phyloP scores from a whole-genome alignment of 2,888 invertebrate genomes.

The Drepanosiphum platanoidis region DNA sequence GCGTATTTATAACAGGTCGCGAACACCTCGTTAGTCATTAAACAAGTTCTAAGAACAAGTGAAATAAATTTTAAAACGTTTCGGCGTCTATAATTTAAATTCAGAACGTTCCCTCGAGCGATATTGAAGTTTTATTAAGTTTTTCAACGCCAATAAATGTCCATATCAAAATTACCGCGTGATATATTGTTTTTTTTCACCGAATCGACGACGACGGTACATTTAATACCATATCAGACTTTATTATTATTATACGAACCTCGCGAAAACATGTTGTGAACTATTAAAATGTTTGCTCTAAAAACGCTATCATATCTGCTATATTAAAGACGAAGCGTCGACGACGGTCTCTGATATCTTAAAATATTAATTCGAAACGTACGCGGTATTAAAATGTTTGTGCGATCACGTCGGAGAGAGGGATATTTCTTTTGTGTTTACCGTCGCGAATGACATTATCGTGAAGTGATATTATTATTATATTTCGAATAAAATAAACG shows the following conservation, averaged over 20 bases:
- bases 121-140: neutral
- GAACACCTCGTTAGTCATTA: neutral
- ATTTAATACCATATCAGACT: neutral
- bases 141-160: neutral
- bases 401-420: too few species aligned
- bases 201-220: neutral
- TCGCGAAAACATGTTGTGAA: neutral
- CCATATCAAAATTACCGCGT: neutral
- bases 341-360: too few species aligned
- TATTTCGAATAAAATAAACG: neutral
- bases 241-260: neutral
- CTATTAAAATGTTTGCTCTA: neutral
- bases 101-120: neutral
- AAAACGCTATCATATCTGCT: too few species aligned
- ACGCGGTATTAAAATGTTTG: neutral
- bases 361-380: neutral
- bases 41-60: neutral
- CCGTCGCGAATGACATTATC: neutral
- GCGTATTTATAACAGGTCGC: neutral
- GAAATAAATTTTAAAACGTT: neutral
- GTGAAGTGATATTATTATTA: neutral
- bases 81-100: neutral
- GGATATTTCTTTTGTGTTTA: too few species aligned
- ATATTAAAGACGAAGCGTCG: too few species aligned
- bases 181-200: neutral